phyloP scores from a whole-genome alignment of 2,113 vertebrate genomes.

The Shinisaurus crocodilurus region DNA sequence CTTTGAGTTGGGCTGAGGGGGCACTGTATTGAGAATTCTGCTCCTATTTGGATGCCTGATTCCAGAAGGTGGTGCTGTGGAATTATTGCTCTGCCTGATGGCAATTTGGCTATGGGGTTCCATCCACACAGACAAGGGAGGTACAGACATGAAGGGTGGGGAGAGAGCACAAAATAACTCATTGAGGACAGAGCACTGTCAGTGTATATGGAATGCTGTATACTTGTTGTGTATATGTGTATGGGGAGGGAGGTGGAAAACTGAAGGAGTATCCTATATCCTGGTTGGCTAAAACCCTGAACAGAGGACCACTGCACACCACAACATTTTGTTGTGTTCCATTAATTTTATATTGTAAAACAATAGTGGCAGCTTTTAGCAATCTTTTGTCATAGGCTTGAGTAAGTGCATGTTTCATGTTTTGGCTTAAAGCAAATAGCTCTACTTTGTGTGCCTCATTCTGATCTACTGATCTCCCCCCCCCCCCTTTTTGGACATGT shows the following conservation, averaged over 20 bases:
- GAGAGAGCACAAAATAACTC: neutral
- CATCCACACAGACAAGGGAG: neutral
- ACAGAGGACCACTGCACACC: too few relatives aligned
- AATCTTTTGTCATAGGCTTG: neutral
- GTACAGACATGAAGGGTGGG: neutral
- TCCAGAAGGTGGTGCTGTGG: too few relatives aligned
- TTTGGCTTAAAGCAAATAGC: neutral
- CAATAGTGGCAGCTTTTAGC: neutral
- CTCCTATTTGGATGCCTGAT: too few relatives aligned
- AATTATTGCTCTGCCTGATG: too few relatives aligned
- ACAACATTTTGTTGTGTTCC: neutral
- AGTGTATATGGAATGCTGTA: neutral
- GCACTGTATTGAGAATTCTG: too few relatives aligned
- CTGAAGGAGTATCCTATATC: neutral
- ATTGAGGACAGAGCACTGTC: neutral
- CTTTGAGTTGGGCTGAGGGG: too few relatives aligned
- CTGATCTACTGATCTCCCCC: neutral
- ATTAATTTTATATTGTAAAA: neutral
- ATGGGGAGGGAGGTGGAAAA: neutral
- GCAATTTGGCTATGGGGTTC: too few relatives aligned
- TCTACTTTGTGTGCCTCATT: neutral
- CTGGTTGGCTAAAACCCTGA: neutral
- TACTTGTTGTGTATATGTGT: fast-evolving
- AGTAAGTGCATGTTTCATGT: too few relatives aligned
- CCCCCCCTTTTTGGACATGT: neutral